These are phyloP conservation scores for Megastigmus dorsalis DNA, from an alignment of 2,888 invertebrate genomes.

Conservation along the genomic window DNA sequence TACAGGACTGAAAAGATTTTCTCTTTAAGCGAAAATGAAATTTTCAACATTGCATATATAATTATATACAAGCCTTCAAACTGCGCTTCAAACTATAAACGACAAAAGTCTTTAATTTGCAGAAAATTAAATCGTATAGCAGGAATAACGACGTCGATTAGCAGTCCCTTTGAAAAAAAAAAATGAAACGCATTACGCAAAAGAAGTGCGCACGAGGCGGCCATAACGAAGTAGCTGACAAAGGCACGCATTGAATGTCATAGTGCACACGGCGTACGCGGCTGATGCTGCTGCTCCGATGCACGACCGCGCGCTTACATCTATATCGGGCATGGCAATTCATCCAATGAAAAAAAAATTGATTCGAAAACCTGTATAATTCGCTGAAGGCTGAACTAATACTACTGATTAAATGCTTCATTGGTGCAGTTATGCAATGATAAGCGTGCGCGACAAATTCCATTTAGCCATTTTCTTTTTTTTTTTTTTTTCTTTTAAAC, in stretches of 20 bases:
- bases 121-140: neutral
- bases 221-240: conserved; percentile 35
- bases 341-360: conserved; percentile 48
- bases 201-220: no score
- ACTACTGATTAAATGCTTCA: conserved; percentile 33
- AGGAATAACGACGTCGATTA: neutral
- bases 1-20: no score
- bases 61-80: no score
- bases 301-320: no score
- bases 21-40: no score
- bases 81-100: conserved; percentile 7
- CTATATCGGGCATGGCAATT: conserved; percentile 30
- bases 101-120: neutral
- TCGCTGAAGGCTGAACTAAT: conserved; percentile 50
- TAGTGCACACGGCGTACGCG: no score
- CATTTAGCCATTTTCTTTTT: neutral
- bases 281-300: no score
- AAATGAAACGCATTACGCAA: no score
- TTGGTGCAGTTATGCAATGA: conserved; percentile 38
- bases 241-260: conserved; percentile 16
- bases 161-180: neutral
- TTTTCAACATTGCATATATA: no score
- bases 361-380: conserved; percentile 49
- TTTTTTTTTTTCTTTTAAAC: neutral
- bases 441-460: neutral